These are phyloP conservation scores for Macrochelys suwanniensis DNA, from an alignment of 2,797 vertebrate species.

Conservation along the genomic window DNA sequence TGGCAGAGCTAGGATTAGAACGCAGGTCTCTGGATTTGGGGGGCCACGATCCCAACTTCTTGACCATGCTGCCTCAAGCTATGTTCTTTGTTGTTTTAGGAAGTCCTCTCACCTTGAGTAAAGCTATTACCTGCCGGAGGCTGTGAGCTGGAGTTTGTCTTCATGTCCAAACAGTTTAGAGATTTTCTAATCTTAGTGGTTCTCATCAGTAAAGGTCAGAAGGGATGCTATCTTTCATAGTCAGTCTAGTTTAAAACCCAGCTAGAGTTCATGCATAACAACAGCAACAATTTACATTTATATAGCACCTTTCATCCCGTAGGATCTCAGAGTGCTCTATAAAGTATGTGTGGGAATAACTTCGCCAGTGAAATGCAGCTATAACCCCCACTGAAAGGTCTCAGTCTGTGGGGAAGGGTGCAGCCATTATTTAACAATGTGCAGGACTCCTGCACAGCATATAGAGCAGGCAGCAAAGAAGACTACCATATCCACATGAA, in stretches of 20 bases:
- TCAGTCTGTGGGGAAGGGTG: background rate
- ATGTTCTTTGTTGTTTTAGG: constrained; percentile 9
- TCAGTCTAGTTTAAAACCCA: constrained; percentile 64
- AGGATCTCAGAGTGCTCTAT: constrained; percentile 56
- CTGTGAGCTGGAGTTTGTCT: constrained; percentile 63
- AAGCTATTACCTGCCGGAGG: constrained; percentile 29
- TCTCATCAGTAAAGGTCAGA: constrained; percentile 70
- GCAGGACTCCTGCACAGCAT: background rate
- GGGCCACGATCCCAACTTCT: background rate
- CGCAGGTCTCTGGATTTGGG: background rate
- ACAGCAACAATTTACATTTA: constrained; percentile 77
- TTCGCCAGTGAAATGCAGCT: constrained; percentile 41
- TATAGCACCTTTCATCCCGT: constrained; percentile 75
- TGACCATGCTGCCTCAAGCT: background rate
- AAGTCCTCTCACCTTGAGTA: constrained; percentile 23
- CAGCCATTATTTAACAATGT: background rate
- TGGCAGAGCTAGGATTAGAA: constrained; percentile 4
- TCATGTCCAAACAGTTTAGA: constrained; percentile 54
- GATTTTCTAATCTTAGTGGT: constrained; percentile 49
- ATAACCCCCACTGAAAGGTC: constrained; percentile 24
- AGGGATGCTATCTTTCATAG: constrained; percentile 69
- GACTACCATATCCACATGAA: background rate
- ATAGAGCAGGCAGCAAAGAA: background rate
- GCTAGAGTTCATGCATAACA: constrained; percentile 70
- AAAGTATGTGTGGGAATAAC: constrained; percentile 57